A percentile compares a stretch with the other conserved stretches of the same genome.
Conservation (phyloP, 2,113 vertebrate species). For the Elachura formosa region DNA sequence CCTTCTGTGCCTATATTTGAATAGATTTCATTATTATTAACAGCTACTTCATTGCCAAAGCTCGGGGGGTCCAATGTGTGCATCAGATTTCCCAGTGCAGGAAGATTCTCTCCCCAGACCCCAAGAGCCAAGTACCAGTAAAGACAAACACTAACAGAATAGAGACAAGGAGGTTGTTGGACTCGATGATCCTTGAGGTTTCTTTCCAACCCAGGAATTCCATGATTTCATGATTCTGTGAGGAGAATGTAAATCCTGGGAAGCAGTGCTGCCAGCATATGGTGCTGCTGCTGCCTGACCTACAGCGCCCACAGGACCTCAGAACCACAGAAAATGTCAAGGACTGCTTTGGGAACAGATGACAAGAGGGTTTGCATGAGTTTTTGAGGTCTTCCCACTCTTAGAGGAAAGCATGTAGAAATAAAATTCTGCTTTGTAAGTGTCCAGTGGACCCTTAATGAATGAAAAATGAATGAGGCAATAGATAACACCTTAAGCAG, state of each 20-base stretch:
- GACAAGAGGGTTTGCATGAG: neutral
- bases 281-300: neutral
- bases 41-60: neutral
- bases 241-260: neutral
- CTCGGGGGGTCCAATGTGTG: neutral
- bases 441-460: neutral
- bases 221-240: neutral
- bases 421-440: neutral
- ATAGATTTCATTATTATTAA: neutral
- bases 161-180: neutral
- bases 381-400: neutral
- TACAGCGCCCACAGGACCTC: accelerated
- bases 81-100: neutral
- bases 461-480: accelerated
- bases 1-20: neutral
- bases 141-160: neutral
- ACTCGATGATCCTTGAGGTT: accelerated
- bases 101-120: neutral
- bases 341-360: neutral
- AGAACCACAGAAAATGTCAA: accelerated
- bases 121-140: neutral
- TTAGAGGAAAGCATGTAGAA: neutral
- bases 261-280: neutral
- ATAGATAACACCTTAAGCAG: neutral
- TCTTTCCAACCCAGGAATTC: neutral